Conservation (phyloP, 2,113 vertebrate species). For the Serinus canaria region DNA sequence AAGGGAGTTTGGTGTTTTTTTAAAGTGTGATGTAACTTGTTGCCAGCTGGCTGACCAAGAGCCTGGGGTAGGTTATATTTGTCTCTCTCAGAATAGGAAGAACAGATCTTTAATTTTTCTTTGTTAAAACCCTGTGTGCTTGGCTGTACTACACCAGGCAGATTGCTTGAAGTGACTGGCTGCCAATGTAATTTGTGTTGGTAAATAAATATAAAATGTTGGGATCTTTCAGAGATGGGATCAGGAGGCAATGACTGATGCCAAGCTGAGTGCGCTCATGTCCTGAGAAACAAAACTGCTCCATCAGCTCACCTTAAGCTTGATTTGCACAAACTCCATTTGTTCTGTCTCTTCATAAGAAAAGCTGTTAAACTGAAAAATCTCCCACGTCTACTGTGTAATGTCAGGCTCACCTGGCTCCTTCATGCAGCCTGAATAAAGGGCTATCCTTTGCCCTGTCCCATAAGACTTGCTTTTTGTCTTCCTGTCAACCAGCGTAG, state of each 20-base stretch:
- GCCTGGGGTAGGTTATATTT: not conserved
- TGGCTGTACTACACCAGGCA: constrained; percentile 37
- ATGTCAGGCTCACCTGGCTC: not conserved
- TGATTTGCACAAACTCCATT: constrained; percentile 26
- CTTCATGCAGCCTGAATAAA: not conserved
- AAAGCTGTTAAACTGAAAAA: constrained; percentile 33
- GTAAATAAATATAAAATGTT: constrained; percentile 62
- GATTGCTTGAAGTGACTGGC: constrained; percentile 40
- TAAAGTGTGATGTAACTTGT: not conserved
- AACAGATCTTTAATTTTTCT: constrained; percentile 35
- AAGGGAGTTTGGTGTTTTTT: not conserved
- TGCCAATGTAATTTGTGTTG: constrained; percentile 57
- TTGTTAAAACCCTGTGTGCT: constrained; percentile 6
- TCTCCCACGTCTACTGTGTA: not conserved
- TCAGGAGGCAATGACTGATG: not conserved
- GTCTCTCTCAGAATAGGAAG: not conserved
- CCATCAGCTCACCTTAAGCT: constrained; percentile 30
- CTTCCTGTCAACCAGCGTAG: not conserved
- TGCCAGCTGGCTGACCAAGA: constrained; percentile 28
- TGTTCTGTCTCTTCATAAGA: not conserved
- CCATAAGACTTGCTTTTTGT: not conserved
- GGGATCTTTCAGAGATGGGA: constrained; percentile 34
- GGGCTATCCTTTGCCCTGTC: not conserved
- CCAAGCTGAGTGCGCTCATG: constrained; percentile 1
- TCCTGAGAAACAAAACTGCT: constrained; percentile 34